Conservation (phyloP, 2,797 vertebrate genomes). For the Antennarius maculatus region DNA sequence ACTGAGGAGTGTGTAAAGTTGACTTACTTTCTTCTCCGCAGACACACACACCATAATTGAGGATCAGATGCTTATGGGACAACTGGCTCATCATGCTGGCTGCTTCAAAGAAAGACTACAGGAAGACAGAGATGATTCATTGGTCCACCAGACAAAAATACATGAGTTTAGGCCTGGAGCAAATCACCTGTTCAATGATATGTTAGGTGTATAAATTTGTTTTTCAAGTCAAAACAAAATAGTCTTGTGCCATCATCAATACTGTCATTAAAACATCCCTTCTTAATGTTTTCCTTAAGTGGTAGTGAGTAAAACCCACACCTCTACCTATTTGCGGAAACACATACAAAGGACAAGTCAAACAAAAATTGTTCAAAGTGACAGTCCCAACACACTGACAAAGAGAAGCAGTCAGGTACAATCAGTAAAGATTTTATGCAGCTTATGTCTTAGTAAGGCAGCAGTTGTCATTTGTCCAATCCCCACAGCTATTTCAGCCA, state of each 20-base stretch:
- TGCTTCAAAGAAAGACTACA: constrained; percentile 97
- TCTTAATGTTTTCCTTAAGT: not conserved
- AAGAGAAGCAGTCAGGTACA: not conserved
- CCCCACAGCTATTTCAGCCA: not conserved
- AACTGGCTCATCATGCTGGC: constrained; percentile 99
- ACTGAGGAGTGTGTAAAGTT: not conserved
- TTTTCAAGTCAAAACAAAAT: not conserved
- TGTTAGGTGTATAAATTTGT: not conserved
- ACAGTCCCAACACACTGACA: not conserved
- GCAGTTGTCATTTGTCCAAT: not conserved
- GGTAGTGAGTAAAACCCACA: not conserved
- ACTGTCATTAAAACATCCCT: not conserved
- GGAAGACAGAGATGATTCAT: constrained; percentile 3
- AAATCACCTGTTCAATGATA: not conserved
- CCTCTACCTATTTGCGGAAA: not conserved
- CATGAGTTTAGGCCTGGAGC: not conserved
- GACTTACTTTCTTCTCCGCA: constrained; percentile 96
- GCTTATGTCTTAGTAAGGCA: not conserved
- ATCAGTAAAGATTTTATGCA: not conserved
- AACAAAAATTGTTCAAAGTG: not conserved
- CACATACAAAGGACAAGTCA: not conserved
- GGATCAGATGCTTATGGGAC: constrained; percentile 94
- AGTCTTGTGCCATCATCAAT: not conserved
- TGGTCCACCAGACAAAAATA: not conserved
- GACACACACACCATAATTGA: constrained; percentile 97